These are phyloP conservation scores for Anableps anableps DNA, from an alignment of 2,797 vertebrate species.

Conservation along the genomic window DNA sequence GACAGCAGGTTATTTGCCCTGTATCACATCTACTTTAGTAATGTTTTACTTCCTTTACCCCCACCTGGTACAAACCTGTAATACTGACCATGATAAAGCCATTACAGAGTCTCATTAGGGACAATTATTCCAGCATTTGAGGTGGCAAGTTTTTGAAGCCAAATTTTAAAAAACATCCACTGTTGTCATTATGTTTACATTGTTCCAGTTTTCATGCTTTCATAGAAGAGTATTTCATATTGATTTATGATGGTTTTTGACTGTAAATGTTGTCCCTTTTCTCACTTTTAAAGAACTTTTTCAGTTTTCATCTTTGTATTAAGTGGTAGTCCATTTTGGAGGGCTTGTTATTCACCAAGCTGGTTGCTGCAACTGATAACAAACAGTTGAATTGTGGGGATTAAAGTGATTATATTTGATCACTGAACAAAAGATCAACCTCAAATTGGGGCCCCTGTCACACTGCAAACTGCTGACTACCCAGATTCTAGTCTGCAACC, in stretches of 20 bases:
- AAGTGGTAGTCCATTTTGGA: slow-evolving; percentile 5
- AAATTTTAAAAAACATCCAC: no score
- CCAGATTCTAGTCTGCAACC: slow-evolving; percentile 65
- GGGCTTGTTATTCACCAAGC: slow-evolving; percentile 36
- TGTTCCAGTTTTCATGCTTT: no score
- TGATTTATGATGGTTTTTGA: no score
- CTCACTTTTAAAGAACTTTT: not conserved
- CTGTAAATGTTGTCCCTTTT: not conserved
- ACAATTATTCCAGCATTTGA: no score
- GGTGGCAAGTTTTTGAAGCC: no score
- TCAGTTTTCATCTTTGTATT: not conserved
- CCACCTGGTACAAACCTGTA: not conserved
- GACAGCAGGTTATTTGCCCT: no score
- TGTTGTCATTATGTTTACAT: no score
- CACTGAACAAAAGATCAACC: slow-evolving; percentile 67
- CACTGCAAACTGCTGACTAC: slow-evolving; percentile 76
- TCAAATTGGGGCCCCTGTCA: slow-evolving; percentile 63
- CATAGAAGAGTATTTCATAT: no score
- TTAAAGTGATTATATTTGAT: slow-evolving; percentile 79
- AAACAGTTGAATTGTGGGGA: slow-evolving; percentile 74
- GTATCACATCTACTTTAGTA: no score
- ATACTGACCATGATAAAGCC: not conserved
- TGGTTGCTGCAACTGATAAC: slow-evolving; percentile 64
- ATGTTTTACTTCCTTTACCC: no score
- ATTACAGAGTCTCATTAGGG: no score